Conservation (phyloP, 1,140 invertebrate genomes). For the Trichogramma pretiosum region DNA sequence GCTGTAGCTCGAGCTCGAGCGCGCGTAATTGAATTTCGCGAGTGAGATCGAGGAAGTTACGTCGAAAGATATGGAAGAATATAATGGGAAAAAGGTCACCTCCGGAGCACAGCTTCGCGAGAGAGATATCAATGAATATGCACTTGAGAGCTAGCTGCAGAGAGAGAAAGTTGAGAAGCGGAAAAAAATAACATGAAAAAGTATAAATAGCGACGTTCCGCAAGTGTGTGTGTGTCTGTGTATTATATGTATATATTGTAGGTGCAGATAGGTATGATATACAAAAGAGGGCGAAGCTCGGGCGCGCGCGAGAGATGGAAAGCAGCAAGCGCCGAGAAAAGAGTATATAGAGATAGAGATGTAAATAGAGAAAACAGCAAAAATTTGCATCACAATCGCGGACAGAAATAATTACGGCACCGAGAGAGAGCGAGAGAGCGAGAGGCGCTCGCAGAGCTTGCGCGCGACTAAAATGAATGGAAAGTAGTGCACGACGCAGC, state of each 20-base stretch:
- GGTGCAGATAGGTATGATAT: too few species aligned
- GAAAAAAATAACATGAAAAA: conserved; percentile 5
- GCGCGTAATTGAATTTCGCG: too few species aligned
- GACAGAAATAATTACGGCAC: conserved; percentile 42
- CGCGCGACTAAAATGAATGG: conserved; percentile 8
- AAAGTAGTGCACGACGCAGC: conserved; percentile 14
- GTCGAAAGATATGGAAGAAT: too few species aligned
- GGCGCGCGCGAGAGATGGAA: background rate
- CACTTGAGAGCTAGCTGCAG: too few species aligned
- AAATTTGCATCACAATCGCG: conserved; percentile 44
- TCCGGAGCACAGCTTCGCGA: background rate
- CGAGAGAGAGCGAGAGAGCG: conserved; percentile 20
- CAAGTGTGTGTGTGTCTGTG: too few species aligned
- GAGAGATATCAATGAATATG: background rate
- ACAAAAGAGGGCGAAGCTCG: too few species aligned
- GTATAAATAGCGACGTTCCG: too few species aligned
- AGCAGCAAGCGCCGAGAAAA: conserved; percentile 12
- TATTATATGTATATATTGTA: too few species aligned
- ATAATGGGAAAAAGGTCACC: too few species aligned
- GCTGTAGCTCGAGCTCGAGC: too few species aligned
- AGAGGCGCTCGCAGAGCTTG: too few species aligned
- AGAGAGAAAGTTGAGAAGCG: background rate
- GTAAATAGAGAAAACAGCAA: conserved; percentile 34
- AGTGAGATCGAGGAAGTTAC: too few species aligned
- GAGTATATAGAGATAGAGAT: conserved; percentile 16